A percentile compares a stretch with the other conserved stretches of the same genome.
Evolutionary conservation across 2,113 vertebrate species (phyloP).

Genomic region (Microcebus murinus): DNA sequence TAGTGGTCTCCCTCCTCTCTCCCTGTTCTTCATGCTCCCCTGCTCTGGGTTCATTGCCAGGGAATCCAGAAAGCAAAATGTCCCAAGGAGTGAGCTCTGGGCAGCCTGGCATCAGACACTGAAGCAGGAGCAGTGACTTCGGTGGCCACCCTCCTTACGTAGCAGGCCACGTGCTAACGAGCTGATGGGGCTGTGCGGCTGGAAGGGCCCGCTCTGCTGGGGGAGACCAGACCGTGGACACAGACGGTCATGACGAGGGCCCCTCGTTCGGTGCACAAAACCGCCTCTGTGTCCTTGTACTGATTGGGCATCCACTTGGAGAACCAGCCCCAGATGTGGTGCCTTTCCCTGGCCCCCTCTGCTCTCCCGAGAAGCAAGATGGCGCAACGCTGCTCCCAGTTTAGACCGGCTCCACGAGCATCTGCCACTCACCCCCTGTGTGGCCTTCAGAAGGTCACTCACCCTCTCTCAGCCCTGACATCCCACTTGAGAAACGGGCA

Average conservation of each 20-base stretch:
- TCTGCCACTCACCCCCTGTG: not conserved
- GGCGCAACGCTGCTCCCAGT: not conserved
- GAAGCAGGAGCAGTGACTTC: not conserved
- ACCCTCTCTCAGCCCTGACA: not conserved
- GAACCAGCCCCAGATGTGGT: not conserved
- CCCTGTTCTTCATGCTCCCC: not conserved
- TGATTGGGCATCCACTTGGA: not conserved
- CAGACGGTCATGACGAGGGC: not conserved
- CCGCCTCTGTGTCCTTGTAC: not conserved
- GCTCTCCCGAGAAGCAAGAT: not conserved
- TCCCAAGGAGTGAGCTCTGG: not conserved
- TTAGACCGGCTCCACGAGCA: not conserved
- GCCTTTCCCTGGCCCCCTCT: not conserved
- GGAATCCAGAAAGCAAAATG: not conserved
- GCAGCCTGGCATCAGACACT: not conserved
- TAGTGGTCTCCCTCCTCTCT: not conserved
- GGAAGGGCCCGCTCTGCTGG: not conserved
- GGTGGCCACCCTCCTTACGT: not conserved
- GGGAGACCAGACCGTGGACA: rapidly evolving
- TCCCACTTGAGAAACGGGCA: not conserved
- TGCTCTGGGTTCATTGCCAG: not conserved
- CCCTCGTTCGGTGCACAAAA: not conserved
- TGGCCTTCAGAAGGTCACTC: not conserved
- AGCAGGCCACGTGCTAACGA: not conserved
- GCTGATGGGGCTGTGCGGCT: not conserved